Base-by-base conservation (phyloP, 2,888 invertebrate species). In the Dichetophora obliterata region DNA sequence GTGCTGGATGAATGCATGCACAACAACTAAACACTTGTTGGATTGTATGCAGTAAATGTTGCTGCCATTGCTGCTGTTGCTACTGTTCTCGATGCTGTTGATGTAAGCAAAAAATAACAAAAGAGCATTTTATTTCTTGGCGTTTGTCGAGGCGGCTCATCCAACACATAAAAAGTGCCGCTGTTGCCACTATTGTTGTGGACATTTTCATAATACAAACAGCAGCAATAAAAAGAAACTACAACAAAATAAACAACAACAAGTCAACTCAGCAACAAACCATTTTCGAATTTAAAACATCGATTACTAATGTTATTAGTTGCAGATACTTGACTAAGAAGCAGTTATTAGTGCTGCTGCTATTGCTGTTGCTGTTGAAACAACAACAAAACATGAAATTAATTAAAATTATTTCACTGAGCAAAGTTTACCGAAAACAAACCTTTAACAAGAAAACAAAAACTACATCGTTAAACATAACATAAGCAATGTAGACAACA, bases 151-250 rank as follows among this genome's bases (percentile, higher is more conserved):
- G 80, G 77, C 76, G 78, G 75, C 76, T 72, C 68, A 63, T 76
- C 54, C 78, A 74, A 78, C 80, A 78, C 80, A 80, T 78, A 77
- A 80, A 80, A 80, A 80, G 78, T 77, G 80, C 80, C 80, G 80
- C 78, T 61, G 77, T 78, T 76, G 78, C 80, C 80, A 77, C 77
- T 75, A 78, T 73, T 76, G 77, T 76, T 72, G 75, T 76, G 57
- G 71, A n/a, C 19, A 52, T 52, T 14, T 37, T 54, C 34, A 27
- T 68, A 34, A 8, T 34, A 34, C 37, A n/a, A 43, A 50, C 48
- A 50, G 27, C 61, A 52, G 22, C 34, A 59, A 14, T 54, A 24
- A 5, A 31, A 31, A 31, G 5, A 31, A 31, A 31, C 3, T 4
- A 52, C n/a, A 73, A 22, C 50, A 74, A 22, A n/a, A n/a, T n/a